phyloP scores from a whole-genome alignment of 2,113 vertebrate genomes.

The Chionodraco myersi region DNA sequence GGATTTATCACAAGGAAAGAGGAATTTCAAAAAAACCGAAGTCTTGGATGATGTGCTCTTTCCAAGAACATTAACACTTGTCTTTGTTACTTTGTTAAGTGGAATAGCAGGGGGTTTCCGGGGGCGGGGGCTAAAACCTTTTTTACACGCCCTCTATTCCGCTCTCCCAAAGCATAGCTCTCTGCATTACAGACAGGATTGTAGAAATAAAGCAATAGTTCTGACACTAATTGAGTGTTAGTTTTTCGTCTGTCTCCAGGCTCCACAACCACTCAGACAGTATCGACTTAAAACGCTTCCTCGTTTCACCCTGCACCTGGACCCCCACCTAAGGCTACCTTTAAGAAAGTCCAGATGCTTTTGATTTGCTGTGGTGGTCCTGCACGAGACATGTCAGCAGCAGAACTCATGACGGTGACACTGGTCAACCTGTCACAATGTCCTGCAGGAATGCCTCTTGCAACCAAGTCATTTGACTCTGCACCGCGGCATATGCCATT shows the following conservation, averaged over 20 bases:
- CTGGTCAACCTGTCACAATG: not conserved
- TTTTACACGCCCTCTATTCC: conserved; percentile 13
- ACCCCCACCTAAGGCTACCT: conserved; percentile 40
- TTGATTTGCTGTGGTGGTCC: conserved; percentile 1
- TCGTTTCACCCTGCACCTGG: conserved; percentile 40
- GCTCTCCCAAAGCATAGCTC: conserved; percentile 2
- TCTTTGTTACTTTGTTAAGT: conserved; percentile 13
- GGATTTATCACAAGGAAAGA: conserved; percentile 41
- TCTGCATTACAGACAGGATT: not conserved
- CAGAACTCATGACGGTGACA: not conserved
- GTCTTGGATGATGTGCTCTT: conserved; percentile 14
- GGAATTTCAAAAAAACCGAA: not conserved
- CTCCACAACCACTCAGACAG: conserved; percentile 45
- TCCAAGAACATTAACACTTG: conserved; percentile 10
- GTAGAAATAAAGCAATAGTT: conserved; percentile 6
- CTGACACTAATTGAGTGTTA: conserved; percentile 1
- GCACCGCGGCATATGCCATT: not conserved
- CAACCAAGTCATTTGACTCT: conserved; percentile 18
- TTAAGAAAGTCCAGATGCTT: conserved; percentile 34
- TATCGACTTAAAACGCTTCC: conserved; percentile 43
- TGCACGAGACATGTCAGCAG: not conserved
- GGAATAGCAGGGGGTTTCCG: not conserved
- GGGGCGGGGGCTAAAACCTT: not conserved
- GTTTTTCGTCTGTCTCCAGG: not conserved
- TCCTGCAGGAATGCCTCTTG: not conserved